Base-by-base conservation (phyloP, 2,888 invertebrate genomes). In the Macrophya alboannulata region DNA sequence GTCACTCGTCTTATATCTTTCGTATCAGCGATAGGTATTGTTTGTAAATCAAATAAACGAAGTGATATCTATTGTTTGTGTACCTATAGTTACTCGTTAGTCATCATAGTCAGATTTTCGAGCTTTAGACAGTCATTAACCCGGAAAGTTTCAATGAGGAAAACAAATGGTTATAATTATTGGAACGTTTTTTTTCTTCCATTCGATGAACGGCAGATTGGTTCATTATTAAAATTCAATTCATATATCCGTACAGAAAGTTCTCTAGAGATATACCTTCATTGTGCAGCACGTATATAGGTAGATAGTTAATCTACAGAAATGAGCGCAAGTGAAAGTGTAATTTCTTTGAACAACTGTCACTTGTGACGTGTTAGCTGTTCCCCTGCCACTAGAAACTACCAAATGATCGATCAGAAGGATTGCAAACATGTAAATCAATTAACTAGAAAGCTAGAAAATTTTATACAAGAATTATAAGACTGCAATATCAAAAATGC, bases 241-340 rank as follows among this genome's bases (percentile, higher is more conserved):
- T 45, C 10, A 43, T 74, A 43, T 74, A 21, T 74, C 45, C 45
- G 40, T 74, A 43, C 45, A 45, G 72, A 45, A 43, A 74, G n/a
- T 74, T 45, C 37, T 21, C 68, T 17, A 37, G 37, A 1, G 37
- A 68, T 68, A 68, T 68, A 37, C 4, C 5, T 48, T 74, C 74
- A 25, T 43, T 45, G 25, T 74, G 12, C 10, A 21, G 12, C 10
- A 21, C 8, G 74, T 48, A n/a, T n/a, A n/a, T n/a, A 21, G 12
- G 10, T 74, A 65, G 25, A 62, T 65, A 25, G 25, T 25, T 76
- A 55, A 31, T 77, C 77, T 55, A 31, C 31, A 17, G 37, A 37
- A 77, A 77, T 55, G 77, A 51, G 51, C n/a, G 51, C 51, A 43
- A 77, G 77, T 77, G 77, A 77, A 77, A 77, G 77, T 77, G 31